Conservation (phyloP, 1,140 invertebrate species). For the Drosophila mojavensis region DNA sequence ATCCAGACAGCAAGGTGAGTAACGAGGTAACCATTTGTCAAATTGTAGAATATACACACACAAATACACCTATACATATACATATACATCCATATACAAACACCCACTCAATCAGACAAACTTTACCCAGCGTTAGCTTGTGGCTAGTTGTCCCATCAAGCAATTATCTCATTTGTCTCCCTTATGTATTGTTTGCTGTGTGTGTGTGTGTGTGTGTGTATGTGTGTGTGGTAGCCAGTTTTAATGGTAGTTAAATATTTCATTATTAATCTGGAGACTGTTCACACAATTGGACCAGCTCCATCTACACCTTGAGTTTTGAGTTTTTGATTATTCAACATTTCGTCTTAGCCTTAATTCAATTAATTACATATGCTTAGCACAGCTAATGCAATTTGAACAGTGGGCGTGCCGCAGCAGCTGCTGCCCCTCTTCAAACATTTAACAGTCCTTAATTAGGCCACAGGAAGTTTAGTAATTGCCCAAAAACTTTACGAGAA, state of each 20-base stretch:
- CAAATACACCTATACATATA: neutral
- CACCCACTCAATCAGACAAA: neutral
- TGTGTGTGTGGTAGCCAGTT: no score
- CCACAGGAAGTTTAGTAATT: constrained; percentile 21
- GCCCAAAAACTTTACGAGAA: constrained; percentile 10
- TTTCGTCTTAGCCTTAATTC: constrained; percentile 15
- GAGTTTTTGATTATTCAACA: constrained; percentile 4
- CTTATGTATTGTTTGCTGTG: neutral
- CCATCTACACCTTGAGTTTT: no score
- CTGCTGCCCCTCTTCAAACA: neutral
- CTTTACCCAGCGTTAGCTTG: constrained; percentile 1
- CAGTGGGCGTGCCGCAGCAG: neutral
- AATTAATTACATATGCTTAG: constrained; percentile 39
- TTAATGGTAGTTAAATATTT: constrained; percentile 75
- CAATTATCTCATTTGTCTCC: constrained; percentile 5
- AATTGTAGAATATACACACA: neutral
- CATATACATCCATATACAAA: constrained; percentile 6
- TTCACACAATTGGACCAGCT: neutral
- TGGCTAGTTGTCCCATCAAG: neutral
- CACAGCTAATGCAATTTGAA: neutral
- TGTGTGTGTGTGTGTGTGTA: constrained; percentile 33
- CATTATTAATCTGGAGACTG: constrained; percentile 51
- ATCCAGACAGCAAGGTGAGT: constrained; percentile 85
- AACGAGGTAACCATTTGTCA: constrained; percentile 39
- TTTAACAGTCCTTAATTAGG: constrained; percentile 36